Evolutionary conservation across 1,140 invertebrate genomes (phyloP), one percentile per base, ranked within the genome.

Genomic region (Drosophila pseudoobscura): DNA sequence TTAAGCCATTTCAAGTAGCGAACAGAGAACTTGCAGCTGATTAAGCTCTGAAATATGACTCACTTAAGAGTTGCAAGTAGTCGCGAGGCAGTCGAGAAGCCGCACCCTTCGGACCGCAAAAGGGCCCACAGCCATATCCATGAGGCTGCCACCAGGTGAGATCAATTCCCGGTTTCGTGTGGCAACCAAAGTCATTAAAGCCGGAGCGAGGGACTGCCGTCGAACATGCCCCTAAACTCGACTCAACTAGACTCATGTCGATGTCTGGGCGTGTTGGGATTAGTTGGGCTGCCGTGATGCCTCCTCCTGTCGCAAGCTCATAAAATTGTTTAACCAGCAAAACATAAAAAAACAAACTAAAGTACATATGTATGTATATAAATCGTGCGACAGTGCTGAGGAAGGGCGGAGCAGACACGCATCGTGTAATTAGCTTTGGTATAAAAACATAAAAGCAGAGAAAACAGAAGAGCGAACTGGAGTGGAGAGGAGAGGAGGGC

Each of bases 21-120:
- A 41, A 53, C 55, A 76, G 50, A 76, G 50, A 70, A 73, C 44
- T 73, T 64, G 20, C 59, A 72, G 75, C 74, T 78, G 75, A 78
- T 77, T 78, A 78, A 49, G 44, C 39, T 6, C n/a, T 51, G 43
- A 69, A 63, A 44, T 62, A 61, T 56, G 64, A 56, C 46, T 69
- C 65, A 69, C 65, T 55, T 65, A 68, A 50, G 64, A 35, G 52
- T 69, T 69, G 65, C 65, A 35, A 35, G 31, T 11, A 35, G 31
- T 35, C 31, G 31, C 9, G 31, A 35, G 9, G 31, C 31, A 11
- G 31, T 3, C 9, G 3, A 11, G 31, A 35, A 3, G 63, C 1
- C 44, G 44, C 26, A 26, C 41, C 44, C 44, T 35, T 9, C 9
- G 31, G 31, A 35, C 31, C 31, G 11, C 31, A 11, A 35, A 11